These are phyloP conservation scores for Calephelis perditalis DNA, from an alignment of 2,888 invertebrate species.

Conservation along the genomic window DNA sequence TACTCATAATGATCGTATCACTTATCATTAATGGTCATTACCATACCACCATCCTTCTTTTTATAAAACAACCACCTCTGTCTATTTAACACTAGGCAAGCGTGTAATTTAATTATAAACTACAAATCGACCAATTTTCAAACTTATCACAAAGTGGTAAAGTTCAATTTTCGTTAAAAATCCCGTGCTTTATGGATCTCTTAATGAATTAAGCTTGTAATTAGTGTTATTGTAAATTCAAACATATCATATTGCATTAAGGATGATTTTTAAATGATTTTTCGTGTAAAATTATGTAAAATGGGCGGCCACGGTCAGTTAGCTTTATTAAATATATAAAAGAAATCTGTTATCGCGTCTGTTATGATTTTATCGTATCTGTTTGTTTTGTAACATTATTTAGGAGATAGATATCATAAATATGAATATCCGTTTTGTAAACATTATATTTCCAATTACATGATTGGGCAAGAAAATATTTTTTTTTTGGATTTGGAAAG, in stretches of 20 bases:
- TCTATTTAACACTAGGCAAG: conserved; percentile 39
- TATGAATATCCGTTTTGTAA: conserved; percentile 29
- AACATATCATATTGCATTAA: conserved; percentile 21
- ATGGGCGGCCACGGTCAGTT: conserved; percentile 40
- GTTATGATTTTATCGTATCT: conserved; percentile 30
- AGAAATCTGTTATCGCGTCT: conserved; percentile 24
- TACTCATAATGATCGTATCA: background rate
- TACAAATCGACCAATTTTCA: conserved; percentile 14
- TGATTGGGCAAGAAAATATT: background rate
- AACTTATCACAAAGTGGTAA: conserved; percentile 18
- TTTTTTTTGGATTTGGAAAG: too few relatives aligned
- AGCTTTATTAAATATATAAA: conserved; percentile 21
- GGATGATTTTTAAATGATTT: conserved; percentile 22
- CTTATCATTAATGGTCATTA: conserved; percentile 10
- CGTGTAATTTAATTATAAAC: conserved; percentile 32
- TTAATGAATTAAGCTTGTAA: conserved; percentile 31
- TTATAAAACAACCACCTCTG: conserved; percentile 34
- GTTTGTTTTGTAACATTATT: conserved; percentile 36
- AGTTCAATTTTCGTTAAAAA: conserved; percentile 22
- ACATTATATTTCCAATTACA: background rate
- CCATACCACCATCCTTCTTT: conserved; percentile 28
- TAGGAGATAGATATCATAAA: conserved; percentile 35
- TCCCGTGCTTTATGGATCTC: conserved; percentile 31
- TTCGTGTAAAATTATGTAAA: conserved; percentile 16
- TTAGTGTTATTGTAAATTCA: conserved; percentile 26